Evolutionary conservation across 2,113 vertebrate species (phyloP).

Genomic region (Chascanopsetta lugubris): DNA sequence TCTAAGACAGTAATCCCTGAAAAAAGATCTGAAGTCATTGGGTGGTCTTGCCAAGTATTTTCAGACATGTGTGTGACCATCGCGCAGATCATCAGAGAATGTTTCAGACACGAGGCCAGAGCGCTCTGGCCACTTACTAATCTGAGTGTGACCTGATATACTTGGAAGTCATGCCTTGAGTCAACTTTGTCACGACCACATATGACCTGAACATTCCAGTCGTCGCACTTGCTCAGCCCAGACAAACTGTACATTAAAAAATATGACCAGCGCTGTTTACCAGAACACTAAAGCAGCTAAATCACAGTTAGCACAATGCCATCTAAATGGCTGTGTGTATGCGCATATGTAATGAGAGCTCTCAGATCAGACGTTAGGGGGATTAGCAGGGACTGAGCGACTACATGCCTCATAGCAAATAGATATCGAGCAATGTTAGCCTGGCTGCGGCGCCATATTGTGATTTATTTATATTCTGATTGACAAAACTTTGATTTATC

Average conservation of each 20-base stretch:
- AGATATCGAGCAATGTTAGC: constrained; percentile 1
- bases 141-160: constrained; percentile 6
- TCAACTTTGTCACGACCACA: constrained; percentile 4
- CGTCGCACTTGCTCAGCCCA: not conserved
- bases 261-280: not conserved
- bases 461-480: not conserved
- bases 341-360: constrained; percentile 42
- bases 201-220: not conserved
- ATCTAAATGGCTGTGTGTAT: constrained; percentile 16
- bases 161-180: not conserved
- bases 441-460: not conserved
- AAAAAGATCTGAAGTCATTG: not conserved
- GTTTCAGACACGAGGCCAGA: constrained; percentile 6
- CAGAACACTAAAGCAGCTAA: constrained; percentile 17
- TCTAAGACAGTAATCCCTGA: not conserved
- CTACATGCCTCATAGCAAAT: constrained; percentile 3
- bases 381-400: constrained; percentile 50
- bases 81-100: constrained; percentile 19
- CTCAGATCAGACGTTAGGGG: constrained; percentile 39
- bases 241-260: not conserved
- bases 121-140: not conserved
- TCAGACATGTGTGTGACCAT: not conserved
- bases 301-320: constrained; percentile 15
- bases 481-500: not conserved
- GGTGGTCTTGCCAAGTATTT: not conserved